Conservation (phyloP, 2,888 invertebrate species). For the Conomelus anceps region DNA sequence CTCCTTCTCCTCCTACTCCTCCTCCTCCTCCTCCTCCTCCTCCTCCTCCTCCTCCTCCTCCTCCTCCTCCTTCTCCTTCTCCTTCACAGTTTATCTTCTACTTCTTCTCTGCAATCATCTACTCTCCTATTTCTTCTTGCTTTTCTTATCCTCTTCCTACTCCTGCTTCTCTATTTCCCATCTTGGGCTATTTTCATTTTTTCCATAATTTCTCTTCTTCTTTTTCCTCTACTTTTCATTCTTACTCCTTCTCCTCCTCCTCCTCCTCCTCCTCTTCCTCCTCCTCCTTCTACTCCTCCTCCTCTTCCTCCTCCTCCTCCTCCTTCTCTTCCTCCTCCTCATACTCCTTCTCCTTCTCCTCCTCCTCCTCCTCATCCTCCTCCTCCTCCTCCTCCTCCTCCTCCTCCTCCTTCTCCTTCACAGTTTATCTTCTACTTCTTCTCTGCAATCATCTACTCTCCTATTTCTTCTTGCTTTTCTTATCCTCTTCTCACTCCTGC, state of each 20-base stretch:
- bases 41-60: not conserved
- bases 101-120: no score
- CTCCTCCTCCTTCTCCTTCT: not conserved
- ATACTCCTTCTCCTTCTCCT: no score
- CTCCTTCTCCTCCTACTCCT: not conserved
- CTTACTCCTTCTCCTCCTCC: no score
- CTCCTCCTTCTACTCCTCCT: not conserved
- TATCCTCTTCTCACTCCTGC: not conserved
- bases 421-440: no score
- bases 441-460: no score
- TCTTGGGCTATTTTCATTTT: no score
- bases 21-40: not conserved
- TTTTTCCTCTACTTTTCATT: no score
- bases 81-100: no score
- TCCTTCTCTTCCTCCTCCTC: not conserved
- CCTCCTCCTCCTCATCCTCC: not conserved
- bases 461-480: no score
- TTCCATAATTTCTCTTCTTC: no score
- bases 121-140: no score
- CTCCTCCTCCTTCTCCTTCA: not conserved
- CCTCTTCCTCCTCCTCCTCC: not conserved
- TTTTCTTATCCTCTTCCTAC: no score
- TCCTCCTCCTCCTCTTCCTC: not conserved
- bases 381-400: not conserved
- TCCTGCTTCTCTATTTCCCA: not conserved